Evolutionary conservation across 2,888 invertebrate species (phyloP), one percentile per base, ranked within the genome.

Genomic region (Julus scandinavius): DNA sequence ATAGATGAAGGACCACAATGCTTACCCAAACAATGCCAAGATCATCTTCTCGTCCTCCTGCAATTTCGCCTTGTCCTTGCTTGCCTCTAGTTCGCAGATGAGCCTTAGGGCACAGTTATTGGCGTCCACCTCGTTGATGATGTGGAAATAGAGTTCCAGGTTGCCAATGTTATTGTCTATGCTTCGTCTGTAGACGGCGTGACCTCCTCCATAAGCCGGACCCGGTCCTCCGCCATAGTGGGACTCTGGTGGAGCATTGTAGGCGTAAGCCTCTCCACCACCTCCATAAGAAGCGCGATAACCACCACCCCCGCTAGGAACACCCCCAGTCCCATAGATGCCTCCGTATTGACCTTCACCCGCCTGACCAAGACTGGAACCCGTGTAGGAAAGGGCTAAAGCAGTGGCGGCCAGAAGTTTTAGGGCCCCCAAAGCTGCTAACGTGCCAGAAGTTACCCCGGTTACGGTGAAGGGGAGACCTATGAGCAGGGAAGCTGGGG

Each of bases 11-110:
- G 45, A 45, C 5, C 7, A 7, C 7, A 5, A 85, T 85, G 72
- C 89, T 89, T 87, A 90, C 90, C 90, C 89, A 87, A 90, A 90
- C 11, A 90, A 89, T 9, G 89, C 89, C 58, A 89, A 87, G 84
- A 90, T 90, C 89, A 90, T 89, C 86, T 86, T 41, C 63, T 90
- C 90, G 63, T 90, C 90, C 20, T 89, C 89, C 29, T 88, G 80
- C 40, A 90, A 83, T 40, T 89, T 41, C 49, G 29, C 54, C 40
- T 85, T 72, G 87, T 90, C 88, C 85, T 84, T 88, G 80, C 88
- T 86, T 20, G 89, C 88, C 84, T 90, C 90, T 89, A 90, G 58
- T 49, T 90, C 90, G 89, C 90, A 90, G 88, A 90, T 89, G 87
- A 90, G 88, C 72, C 89, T 87, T 50, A 89, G 88, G 54, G 89